Evolutionary conservation across 2,113 vertebrate genomes (phyloP).

Genomic region (Corapipo altera): DNA sequence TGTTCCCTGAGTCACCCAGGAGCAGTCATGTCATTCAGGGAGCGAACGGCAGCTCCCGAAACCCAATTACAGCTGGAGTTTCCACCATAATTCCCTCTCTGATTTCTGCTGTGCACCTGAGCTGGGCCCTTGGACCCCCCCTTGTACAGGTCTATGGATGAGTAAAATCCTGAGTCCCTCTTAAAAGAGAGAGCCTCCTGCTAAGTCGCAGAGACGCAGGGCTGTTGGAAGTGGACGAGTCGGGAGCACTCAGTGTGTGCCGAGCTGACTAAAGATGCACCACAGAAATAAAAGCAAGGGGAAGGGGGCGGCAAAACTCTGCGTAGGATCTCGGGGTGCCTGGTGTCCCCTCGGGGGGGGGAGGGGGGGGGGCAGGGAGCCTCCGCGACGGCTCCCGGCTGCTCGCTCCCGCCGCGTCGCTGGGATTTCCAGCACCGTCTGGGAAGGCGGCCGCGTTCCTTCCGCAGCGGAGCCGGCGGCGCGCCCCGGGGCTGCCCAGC

Average conservation of each 20-base stretch:
- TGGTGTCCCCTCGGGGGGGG: background rate
- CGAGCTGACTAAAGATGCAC: rapidly evolving
- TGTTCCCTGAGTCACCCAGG: background rate
- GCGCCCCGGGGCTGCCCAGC: background rate
- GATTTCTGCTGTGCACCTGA: rapidly evolving
- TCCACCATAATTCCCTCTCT: background rate
- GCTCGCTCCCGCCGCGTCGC: background rate
- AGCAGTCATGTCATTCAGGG: background rate
- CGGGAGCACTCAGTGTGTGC: rapidly evolving
- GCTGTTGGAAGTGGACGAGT: rapidly evolving
- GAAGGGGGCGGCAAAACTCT: background rate
- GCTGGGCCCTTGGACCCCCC: background rate
- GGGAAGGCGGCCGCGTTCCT: background rate
- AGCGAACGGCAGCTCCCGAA: background rate
- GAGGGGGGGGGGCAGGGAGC: background rate
- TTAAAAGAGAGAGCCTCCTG: rapidly evolving
- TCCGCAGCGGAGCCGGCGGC: background rate
- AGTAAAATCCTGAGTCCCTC: background rate
- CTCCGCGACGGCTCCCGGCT: background rate
- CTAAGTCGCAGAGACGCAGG: background rate
- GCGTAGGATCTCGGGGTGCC: background rate
- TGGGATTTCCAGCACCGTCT: background rate
- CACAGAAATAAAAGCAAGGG: background rate
- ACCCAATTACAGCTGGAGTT: background rate
- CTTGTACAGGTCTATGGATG: rapidly evolving